Conservation (phyloP, 2,888 invertebrate genomes). For the Lepas anatifera region DNA sequence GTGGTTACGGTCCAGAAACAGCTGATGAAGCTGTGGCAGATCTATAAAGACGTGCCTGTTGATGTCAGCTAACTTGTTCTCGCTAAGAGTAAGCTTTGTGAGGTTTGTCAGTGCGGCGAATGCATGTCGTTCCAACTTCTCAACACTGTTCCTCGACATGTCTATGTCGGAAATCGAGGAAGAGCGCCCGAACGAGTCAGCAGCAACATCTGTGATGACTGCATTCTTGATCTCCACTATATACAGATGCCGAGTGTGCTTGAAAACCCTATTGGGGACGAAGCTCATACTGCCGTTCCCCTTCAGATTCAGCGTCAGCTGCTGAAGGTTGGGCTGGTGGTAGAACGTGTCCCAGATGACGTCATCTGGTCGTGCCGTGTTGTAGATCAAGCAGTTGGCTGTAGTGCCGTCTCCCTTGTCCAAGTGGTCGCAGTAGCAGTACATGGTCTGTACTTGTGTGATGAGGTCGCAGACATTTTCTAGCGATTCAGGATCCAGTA, state of each 20-base stretch:
- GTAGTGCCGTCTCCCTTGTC: conserved; percentile 48
- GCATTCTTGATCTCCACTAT: conserved; percentile 58
- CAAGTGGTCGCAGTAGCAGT: conserved; percentile 52
- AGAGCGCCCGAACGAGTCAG: conserved; percentile 61
- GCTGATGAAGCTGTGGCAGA: conserved; percentile 44
- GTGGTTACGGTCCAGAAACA: conserved; percentile 28
- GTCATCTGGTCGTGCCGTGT: conserved; percentile 44
- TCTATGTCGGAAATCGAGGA: conserved; percentile 52
- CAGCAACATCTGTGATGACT: conserved; percentile 52
- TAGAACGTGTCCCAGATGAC: conserved; percentile 56
- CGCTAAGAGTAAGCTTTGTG: conserved; percentile 54
- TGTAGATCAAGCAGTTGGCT: conserved; percentile 66
- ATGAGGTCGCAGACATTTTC: background rate
- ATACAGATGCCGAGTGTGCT: conserved; percentile 45
- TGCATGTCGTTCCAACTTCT: conserved; percentile 50
- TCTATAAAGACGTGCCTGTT: conserved; percentile 57
- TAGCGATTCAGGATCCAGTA: background rate
- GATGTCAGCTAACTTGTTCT: conserved; percentile 62
- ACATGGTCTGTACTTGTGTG: background rate
- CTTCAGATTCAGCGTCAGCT: conserved; percentile 50
- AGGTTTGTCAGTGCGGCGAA: conserved; percentile 60
- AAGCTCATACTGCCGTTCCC: conserved; percentile 58
- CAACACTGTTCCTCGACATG: conserved; percentile 54
- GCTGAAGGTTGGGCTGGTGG: conserved; percentile 41
- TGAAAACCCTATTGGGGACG: conserved; percentile 44